Percentiles rank a stretch among this genome's conserved stretches.
These are phyloP conservation scores for Aleiodes testaceus DNA, from an alignment of 2,888 invertebrate genomes.

Conservation along the genomic window DNA sequence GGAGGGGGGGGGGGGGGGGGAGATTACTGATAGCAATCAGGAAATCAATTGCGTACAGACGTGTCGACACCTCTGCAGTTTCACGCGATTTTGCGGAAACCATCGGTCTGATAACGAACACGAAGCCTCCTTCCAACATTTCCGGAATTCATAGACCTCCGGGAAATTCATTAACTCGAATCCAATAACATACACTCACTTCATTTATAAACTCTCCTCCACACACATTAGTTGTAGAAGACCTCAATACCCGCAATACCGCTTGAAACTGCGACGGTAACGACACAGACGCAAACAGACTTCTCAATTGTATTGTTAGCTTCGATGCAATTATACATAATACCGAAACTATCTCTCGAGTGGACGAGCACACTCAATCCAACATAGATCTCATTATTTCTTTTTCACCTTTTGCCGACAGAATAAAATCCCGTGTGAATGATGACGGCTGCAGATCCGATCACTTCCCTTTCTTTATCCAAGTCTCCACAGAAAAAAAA, in stretches of 20 bases:
- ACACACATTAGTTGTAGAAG: neutral
- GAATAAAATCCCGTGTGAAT: neutral
- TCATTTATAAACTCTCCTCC: neutral
- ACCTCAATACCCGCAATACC: neutral
- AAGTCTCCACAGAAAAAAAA: no score
- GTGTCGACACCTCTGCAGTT: neutral
- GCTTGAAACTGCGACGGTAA: neutral
- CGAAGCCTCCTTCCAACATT: neutral
- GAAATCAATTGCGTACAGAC: neutral
- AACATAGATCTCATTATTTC: neutral
- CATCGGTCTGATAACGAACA: neutral
- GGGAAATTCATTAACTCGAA: no score
- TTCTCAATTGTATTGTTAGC: neutral
- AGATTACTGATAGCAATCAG: neutral
- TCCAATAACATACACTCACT: neutral
- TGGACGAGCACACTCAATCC: neutral
- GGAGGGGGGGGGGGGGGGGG: neutral
- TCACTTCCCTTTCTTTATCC: neutral
- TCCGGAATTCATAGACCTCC: no score
- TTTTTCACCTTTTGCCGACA: neutral
- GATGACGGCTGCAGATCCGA: neutral
- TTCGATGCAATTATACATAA: neutral
- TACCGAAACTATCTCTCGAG: neutral
- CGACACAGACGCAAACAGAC: neutral
- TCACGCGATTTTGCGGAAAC: neutral